Percentiles rank a stretch among this genome's conserved stretches.
Conservation (phyloP, 2,797 vertebrate species). For the Lindbergichthys nudifrons region DNA sequence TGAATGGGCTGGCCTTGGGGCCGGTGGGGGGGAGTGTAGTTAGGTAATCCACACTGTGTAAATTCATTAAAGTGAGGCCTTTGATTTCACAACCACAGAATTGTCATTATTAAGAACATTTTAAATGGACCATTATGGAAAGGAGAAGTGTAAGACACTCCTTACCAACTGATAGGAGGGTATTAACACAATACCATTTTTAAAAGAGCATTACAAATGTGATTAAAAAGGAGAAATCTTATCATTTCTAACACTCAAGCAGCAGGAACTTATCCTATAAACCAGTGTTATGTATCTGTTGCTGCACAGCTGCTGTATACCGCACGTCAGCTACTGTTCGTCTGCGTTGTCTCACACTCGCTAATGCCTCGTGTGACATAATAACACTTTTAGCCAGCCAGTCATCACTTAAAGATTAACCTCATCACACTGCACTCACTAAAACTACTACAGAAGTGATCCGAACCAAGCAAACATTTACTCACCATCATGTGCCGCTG, state of each 20-base stretch:
- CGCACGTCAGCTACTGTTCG: background rate
- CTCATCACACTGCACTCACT: background rate
- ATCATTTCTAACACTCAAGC: background rate
- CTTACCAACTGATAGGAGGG: background rate
- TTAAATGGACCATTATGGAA: background rate
- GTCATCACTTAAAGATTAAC: background rate
- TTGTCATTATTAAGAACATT: background rate
- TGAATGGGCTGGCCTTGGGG: slow-evolving; percentile 59
- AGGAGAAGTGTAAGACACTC: background rate
- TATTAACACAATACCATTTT: background rate
- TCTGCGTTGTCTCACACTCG: background rate
- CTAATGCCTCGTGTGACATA: background rate
- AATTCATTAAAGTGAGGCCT: slow-evolving; percentile 1
- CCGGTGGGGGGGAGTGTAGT: background rate
- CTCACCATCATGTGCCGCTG: slow-evolving; percentile 33
- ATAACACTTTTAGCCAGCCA: background rate
- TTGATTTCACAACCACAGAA: background rate
- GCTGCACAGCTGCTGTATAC: background rate
- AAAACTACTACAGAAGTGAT: background rate
- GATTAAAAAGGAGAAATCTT: background rate
- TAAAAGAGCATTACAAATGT: too few species aligned
- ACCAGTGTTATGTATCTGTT: background rate
- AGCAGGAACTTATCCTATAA: background rate
- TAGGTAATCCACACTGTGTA: slow-evolving; percentile 24
- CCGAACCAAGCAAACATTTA: background rate